Evolutionary conservation across 2,113 vertebrate species (phyloP), one percentile per base, ranked within the genome.

Genomic region (Xenopus laevis): DNA sequence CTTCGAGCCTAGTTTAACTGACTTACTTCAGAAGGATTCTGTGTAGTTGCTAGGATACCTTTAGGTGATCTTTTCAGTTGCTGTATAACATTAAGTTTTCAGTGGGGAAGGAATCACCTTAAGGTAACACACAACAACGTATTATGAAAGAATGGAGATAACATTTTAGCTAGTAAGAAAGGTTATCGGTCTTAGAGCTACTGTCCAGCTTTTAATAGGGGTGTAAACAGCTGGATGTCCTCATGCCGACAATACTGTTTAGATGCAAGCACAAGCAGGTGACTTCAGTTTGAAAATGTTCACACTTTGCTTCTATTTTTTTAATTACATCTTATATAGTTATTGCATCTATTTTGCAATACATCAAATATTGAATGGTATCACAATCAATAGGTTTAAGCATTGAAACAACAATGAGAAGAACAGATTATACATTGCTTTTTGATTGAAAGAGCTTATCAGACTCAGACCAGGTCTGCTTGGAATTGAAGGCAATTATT

Each of bases 1-100:
- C 81, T 75, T 44, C 76, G 59, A 79, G 57, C 65, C 74, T 67
- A 76, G 83, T 90, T 90, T 89, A 90, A 89, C 81, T 81, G 83
- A 87, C 84, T 90, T 77, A 79, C 84, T 88, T 87, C 84, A 81
- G 83, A 86, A 82, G 74, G 81, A 87, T 87, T 87, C 80, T 86
- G 82, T 82, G 82, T 84, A 87, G 87, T 88, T 91, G 81, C 88
- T 91, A 89, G 86, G 86, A 87, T 88, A 90, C 83, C 79, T 85
- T 87, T 84, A 86, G 87, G 80, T 86, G 85, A 87, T 86, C 85
- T 86, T 87, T 84, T 86, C 80, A 79, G 78, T 86, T 87, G 87
- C 85, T 86, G 86, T 84, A 84, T 71, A 78, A 83, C 82, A 85
- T 89, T 88, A 87, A 84, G 82, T 79, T 87, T 90, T 89, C 81